Conservation (phyloP, 2,888 invertebrate species). For the Drosophila quinaria region DNA sequence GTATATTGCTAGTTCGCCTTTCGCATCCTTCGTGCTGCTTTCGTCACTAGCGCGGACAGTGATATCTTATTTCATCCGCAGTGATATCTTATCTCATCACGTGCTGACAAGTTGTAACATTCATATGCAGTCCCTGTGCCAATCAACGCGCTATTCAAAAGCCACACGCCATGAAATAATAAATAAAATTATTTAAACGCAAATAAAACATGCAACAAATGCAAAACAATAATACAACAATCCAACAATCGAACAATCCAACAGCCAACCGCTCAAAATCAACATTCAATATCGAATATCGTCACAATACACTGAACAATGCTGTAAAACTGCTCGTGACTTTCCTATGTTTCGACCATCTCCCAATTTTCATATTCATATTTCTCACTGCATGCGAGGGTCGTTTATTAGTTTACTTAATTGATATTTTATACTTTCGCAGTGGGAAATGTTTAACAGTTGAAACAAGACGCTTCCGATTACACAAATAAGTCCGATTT, state of each 20-base stretch:
- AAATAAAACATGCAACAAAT: slow-evolving; percentile 35
- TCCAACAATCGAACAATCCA: slow-evolving; percentile 5
- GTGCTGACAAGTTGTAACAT: slow-evolving; percentile 34
- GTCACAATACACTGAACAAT: slow-evolving; percentile 29
- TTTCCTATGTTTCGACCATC: slow-evolving; percentile 27
- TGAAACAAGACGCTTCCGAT: slow-evolving; percentile 5
- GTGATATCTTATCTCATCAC: slow-evolving; percentile 16
- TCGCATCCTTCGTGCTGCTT: too few relatives aligned
- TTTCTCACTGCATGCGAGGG: slow-evolving; percentile 46
- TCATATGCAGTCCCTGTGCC: slow-evolving; percentile 16
- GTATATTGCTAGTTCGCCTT: too few relatives aligned
- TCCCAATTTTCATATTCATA: slow-evolving; percentile 30
- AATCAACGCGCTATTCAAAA: slow-evolving; percentile 23
- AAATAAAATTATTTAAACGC: slow-evolving; percentile 18
- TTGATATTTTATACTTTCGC: slow-evolving; percentile 4
- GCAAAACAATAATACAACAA: slow-evolving; percentile 5
- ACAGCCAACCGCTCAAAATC: slow-evolving; percentile 4
- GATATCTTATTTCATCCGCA: too few relatives aligned
- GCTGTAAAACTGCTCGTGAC: slow-evolving; percentile 9
- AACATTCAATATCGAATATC: slow-evolving; percentile 25
- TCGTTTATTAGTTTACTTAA: slow-evolving; percentile 33
- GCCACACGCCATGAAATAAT: slow-evolving; percentile 20
- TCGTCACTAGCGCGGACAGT: too few relatives aligned
- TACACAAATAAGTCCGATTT: not conserved
- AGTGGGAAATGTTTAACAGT: slow-evolving; percentile 6